Percentiles rank a stretch among this genome's conserved stretches.
phyloP scores from a whole-genome alignment of 2,113 vertebrate genomes.

The Murina feae region DNA sequence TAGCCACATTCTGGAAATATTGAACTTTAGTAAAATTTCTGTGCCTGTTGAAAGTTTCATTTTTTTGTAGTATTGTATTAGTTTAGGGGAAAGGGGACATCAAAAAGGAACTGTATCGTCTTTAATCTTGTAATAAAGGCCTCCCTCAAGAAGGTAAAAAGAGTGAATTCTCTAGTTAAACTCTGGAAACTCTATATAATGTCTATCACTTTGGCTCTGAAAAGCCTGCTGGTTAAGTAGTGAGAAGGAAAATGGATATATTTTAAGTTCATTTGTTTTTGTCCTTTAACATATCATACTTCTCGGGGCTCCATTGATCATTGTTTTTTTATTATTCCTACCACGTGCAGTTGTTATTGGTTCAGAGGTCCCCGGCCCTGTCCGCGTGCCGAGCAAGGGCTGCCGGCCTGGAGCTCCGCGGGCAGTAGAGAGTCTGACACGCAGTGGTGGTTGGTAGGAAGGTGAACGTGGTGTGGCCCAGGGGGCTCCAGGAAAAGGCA shows the following conservation, averaged over 20 bases:
- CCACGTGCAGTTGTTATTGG: background rate
- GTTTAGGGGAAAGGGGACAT: background rate
- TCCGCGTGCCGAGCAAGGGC: background rate
- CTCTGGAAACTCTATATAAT: background rate
- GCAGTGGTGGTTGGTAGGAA: background rate
- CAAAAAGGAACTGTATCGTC: background rate
- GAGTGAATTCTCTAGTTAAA: background rate
- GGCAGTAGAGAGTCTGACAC: background rate
- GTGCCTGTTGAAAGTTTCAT: background rate
- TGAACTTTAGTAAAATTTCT: slow-evolving; percentile 7
- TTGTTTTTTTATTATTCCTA: background rate
- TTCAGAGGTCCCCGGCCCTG: background rate
- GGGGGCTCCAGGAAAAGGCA: background rate
- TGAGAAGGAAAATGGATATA: background rate
- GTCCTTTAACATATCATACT: background rate
- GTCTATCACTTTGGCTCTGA: slow-evolving; percentile 1
- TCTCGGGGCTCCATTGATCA: background rate
- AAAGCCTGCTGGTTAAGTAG: background rate
- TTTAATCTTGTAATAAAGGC: background rate
- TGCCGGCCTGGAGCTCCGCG: background rate
- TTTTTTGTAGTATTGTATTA: background rate
- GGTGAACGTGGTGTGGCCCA: background rate
- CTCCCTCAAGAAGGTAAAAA: background rate
- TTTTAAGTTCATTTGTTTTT: background rate
- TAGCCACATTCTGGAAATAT: background rate